phyloP scores from a whole-genome alignment of 2,888 invertebrate species.

The Crossocerus cetratus region DNA sequence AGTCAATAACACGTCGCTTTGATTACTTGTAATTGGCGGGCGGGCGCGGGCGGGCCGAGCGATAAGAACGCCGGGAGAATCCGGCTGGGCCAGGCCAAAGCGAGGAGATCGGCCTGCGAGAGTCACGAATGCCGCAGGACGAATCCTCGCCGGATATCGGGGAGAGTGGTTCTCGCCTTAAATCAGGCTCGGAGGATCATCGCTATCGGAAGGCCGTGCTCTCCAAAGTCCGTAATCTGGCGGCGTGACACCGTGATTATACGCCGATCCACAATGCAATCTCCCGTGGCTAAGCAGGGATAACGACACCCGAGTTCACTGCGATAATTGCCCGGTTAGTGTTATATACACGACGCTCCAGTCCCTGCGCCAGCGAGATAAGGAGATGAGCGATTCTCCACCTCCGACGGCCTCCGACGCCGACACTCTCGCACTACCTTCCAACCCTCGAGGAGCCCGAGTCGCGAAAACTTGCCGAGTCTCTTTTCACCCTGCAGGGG shows the following conservation, averaged over 20 bases:
- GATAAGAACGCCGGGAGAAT: too few species aligned
- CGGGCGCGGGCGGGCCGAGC: too few species aligned
- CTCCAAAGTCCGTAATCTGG: conserved; percentile 3
- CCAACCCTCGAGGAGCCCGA: neutral
- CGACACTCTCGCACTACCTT: neutral
- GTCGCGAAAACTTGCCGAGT: too few species aligned
- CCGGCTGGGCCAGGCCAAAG: too few species aligned
- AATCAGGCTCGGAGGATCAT: neutral
- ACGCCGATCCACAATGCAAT: neutral
- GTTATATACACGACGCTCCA: neutral
- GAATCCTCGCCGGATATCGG: neutral
- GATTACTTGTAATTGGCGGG: too few species aligned
- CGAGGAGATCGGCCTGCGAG: too few species aligned
- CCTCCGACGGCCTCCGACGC: neutral
- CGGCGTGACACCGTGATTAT: conserved; percentile 9
- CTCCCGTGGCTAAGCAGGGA: neutral
- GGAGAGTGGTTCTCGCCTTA: neutral
- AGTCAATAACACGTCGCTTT: too few species aligned
- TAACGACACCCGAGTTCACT: conserved; percentile 20
- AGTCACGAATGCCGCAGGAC: too few species aligned
- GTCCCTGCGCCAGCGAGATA: neutral
- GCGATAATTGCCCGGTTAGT: conserved; percentile 20
- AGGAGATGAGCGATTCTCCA: neutral
- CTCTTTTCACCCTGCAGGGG: too few species aligned
- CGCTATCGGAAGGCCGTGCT: neutral